A percentile compares a stretch with the other conserved stretches of the same genome.
Evolutionary conservation across 2,113 vertebrate genomes (phyloP).

Genomic region (Neogale vison): DNA sequence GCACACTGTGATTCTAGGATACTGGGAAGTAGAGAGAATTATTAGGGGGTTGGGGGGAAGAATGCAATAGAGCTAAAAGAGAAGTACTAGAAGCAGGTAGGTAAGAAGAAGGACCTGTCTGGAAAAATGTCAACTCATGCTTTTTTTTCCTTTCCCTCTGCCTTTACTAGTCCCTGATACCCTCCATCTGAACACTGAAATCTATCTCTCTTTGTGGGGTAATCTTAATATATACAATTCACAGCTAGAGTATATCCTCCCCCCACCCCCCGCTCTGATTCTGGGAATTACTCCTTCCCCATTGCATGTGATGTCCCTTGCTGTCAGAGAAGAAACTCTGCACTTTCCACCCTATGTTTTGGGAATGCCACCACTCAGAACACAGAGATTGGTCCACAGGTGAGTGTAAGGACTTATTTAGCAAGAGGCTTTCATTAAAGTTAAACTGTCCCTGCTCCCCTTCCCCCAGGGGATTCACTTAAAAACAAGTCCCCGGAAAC

Average conservation of each 20-base stretch:
- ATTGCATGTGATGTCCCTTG: not conserved
- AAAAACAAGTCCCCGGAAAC: no score
- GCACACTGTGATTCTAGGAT: not conserved
- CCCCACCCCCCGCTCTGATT: not conserved
- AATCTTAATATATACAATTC: not conserved
- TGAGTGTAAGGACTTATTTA: no score
- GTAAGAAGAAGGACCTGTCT: not conserved
- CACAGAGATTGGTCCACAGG: not conserved
- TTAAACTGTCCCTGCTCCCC: no score
- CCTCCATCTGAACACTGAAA: not conserved
- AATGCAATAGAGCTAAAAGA: not conserved
- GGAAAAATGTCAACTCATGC: not conserved
- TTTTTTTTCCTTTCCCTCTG: not conserved
- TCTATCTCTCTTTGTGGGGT: not conserved
- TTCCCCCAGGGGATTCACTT: no score
- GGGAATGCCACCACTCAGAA: rapidly evolving
- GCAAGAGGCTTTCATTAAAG: no score
- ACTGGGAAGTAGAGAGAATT: not conserved
- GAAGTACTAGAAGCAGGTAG: not conserved
- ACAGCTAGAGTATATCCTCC: not conserved
- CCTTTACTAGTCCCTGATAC: not conserved
- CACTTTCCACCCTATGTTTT: rapidly evolving
- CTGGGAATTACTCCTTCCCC: no score
- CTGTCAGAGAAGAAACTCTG: not conserved
- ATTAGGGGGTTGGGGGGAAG: not conserved